Percentiles rank a stretch among this genome's conserved stretches.
Conservation (phyloP, 2,797 vertebrate species). For the Chloroceryle amazona region DNA sequence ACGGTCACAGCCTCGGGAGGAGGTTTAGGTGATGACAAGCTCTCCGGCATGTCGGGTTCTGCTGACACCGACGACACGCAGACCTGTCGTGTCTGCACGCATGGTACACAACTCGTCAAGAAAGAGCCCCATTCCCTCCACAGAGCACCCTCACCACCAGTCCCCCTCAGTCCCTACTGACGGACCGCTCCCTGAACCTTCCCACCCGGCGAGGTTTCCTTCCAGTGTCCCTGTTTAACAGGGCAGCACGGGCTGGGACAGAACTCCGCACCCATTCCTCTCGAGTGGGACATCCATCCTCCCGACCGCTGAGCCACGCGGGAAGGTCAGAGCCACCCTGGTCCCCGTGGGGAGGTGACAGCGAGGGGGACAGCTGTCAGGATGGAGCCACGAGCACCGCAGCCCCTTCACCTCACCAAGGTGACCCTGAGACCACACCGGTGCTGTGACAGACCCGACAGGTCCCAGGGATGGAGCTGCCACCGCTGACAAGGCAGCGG, state of each 20-base stretch:
- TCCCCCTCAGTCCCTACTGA: neutral
- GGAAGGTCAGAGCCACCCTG: neutral
- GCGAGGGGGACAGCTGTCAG: fast-evolving
- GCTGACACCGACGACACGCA: neutral
- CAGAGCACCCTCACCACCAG: fast-evolving
- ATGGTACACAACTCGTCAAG: neutral
- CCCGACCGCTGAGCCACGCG: fast-evolving
- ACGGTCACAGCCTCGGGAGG: neutral
- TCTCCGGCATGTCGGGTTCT: fast-evolving
- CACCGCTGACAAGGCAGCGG: fast-evolving
- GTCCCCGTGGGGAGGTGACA: neutral
- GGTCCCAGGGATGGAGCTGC: neutral
- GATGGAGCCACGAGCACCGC: fast-evolving
- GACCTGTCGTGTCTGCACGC: neutral
- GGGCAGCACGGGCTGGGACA: neutral
- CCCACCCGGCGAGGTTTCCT: fast-evolving
- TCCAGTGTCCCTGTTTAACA: fast-evolving
- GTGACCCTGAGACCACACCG: neutral
- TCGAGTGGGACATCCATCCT: fast-evolving
- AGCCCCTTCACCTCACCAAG: neutral
- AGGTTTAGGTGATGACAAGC: neutral
- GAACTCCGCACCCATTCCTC: neutral
- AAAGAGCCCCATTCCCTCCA: neutral
- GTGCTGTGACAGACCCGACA: fast-evolving
- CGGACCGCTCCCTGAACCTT: neutral